phyloP scores from a whole-genome alignment of 2,113 vertebrate genomes.

The Panthera uncia region DNA sequence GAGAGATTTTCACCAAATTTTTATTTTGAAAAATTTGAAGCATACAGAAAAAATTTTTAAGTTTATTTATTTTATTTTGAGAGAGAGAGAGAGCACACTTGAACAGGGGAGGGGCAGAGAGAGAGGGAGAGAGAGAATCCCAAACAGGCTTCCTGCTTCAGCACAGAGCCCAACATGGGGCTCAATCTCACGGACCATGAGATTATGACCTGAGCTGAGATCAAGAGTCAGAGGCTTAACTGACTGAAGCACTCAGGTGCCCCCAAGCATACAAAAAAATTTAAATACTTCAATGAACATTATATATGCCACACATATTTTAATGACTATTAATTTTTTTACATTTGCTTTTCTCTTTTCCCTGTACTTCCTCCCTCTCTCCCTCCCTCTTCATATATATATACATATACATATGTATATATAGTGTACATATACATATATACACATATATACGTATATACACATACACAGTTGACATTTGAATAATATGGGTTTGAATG shows the following conservation, averaged over 20 bases:
- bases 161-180: too few species aligned
- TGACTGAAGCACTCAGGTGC: too few species aligned
- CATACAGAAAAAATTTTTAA: neutral
- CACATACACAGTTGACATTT: neutral
- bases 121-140: too few species aligned
- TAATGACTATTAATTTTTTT: neutral
- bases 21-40: neutral
- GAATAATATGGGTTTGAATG: neutral
- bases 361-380: neutral
- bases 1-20: neutral
- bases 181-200: too few species aligned
- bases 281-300: neutral
- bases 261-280: too few species aligned
- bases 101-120: too few species aligned
- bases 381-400: neutral
- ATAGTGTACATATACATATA: neutral
- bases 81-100: too few species aligned
- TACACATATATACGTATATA: neutral
- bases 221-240: too few species aligned
- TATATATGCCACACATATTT: neutral
- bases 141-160: too few species aligned
- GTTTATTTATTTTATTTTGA: too few species aligned
- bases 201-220: too few species aligned
- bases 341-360: neutral
- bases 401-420: neutral